A percentile compares a stretch with the other conserved stretches of the same genome.
Conservation (phyloP, 2,113 vertebrate genomes). For the Heptranchias perlo region DNA sequence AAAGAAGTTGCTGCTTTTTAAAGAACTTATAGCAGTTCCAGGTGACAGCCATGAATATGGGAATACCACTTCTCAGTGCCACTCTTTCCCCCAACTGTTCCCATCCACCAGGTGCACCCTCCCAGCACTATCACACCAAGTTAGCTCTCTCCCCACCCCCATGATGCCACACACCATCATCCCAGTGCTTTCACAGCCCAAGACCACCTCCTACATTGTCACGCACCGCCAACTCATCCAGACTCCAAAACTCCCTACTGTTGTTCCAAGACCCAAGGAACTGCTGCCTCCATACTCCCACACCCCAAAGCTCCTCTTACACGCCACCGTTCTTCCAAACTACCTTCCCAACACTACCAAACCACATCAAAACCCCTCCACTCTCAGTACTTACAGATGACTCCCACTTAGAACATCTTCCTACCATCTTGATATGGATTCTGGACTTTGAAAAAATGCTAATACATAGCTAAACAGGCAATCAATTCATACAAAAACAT, state of each 20-base stretch:
- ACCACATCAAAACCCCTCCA: not conserved
- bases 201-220: not conserved
- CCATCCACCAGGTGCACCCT: not conserved
- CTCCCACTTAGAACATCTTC: not conserved
- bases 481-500: not conserved
- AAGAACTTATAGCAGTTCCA: not conserved
- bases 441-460: not conserved
- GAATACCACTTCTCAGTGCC: not conserved
- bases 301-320: not conserved
- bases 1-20: not conserved
- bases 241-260: not conserved
- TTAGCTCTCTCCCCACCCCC: not conserved
- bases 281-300: not conserved
- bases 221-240: not conserved
- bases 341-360: too few species aligned
- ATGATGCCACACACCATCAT: not conserved
- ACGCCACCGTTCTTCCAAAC: not conserved
- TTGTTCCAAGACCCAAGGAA: not conserved
- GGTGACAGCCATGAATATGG: not conserved
- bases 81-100: not conserved
- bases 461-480: not conserved
- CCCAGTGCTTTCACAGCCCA: not conserved
- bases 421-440: not conserved
- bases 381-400: not conserved
- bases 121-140: not conserved